phyloP scores from a whole-genome alignment of 2,797 vertebrate species.

The Argyrosomus regius region DNA sequence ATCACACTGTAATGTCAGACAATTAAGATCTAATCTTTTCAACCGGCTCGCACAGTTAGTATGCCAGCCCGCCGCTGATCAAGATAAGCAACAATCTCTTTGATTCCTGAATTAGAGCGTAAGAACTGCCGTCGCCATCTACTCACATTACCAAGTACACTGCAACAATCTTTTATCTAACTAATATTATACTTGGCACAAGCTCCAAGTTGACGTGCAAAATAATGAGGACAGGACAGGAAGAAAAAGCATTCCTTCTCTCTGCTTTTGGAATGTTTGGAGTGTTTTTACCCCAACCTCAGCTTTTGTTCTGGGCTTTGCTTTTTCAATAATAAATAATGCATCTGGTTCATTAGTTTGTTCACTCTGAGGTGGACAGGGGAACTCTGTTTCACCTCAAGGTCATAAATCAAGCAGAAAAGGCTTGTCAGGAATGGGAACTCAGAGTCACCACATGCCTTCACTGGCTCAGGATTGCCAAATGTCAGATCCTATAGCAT shows the following conservation, averaged over 20 bases:
- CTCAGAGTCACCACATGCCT: constrained; percentile 63
- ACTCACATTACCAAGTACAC: constrained; percentile 51
- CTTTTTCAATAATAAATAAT: constrained; percentile 81
- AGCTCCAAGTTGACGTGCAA: constrained; percentile 43
- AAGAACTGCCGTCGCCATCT: constrained; percentile 40
- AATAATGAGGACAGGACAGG: constrained; percentile 35
- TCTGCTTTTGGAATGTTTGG: constrained; percentile 60
- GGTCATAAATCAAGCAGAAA: constrained; percentile 77
- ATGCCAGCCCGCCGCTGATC: constrained; percentile 61
- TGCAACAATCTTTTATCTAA: constrained; percentile 40
- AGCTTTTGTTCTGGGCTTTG: constrained; percentile 66
- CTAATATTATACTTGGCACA: constrained; percentile 66
- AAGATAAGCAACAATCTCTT: constrained; percentile 71
- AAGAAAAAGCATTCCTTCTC: constrained; percentile 40
- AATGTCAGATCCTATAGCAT: constrained; percentile 49
- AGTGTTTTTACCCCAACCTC: constrained; percentile 43
- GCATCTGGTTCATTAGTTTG: constrained; percentile 80
- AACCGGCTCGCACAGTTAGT: constrained; percentile 62
- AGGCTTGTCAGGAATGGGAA: constrained; percentile 68
- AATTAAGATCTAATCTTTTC: constrained; percentile 79
- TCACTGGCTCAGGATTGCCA: constrained; percentile 44
- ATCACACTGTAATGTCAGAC: constrained; percentile 68
- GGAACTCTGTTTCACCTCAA: constrained; percentile 73
- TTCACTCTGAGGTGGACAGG: constrained; percentile 67
- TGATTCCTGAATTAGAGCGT: constrained; percentile 60